These are phyloP conservation scores for Cladopsammia gracilis DNA, from an alignment of 64 coral and sea anemone species.

Conservation along the genomic window DNA sequence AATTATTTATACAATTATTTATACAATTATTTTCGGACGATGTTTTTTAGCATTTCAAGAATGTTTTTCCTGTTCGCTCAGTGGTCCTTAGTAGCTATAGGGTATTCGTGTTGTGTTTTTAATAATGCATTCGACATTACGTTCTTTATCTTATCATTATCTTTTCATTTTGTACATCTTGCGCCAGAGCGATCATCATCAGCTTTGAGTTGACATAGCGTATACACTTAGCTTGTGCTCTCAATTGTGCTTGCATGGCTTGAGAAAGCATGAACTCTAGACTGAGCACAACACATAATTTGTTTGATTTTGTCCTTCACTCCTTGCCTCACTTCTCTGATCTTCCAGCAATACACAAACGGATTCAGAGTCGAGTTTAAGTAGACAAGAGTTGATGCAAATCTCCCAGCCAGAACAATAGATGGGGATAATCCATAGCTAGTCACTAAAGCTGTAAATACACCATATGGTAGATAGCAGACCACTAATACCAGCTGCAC, in stretches of 20 bases:
- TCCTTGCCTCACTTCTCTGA: neutral
- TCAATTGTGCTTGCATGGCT: neutral
- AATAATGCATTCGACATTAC: too few species aligned
- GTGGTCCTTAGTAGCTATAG: too few species aligned
- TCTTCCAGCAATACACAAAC: constrained; percentile 32
- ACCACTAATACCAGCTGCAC: neutral
- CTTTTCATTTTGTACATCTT: too few species aligned
- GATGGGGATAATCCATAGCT: neutral
- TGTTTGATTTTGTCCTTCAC: neutral
- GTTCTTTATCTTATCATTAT: too few species aligned
- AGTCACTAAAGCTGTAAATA: neutral
- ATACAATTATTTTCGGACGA: too few species aligned
- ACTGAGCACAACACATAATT: neutral
- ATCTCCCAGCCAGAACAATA: neutral
- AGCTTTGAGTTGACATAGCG: too few species aligned
- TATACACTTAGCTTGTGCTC: neutral
- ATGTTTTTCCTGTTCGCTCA: too few species aligned
- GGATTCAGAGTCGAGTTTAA: constrained; percentile 36
- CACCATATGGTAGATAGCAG: constrained; percentile 24
- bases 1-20: too few species aligned
- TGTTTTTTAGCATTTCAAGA: too few species aligned
- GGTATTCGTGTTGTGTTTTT: too few species aligned
- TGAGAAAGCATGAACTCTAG: neutral
- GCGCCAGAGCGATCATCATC: too few species aligned
- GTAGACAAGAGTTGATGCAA: neutral